A percentile compares a stretch with the other conserved stretches of the same genome.
These are phyloP conservation scores for Brachyhypopomus occidentalis DNA, from an alignment of 2,113 vertebrate species.

Conservation along the genomic window DNA sequence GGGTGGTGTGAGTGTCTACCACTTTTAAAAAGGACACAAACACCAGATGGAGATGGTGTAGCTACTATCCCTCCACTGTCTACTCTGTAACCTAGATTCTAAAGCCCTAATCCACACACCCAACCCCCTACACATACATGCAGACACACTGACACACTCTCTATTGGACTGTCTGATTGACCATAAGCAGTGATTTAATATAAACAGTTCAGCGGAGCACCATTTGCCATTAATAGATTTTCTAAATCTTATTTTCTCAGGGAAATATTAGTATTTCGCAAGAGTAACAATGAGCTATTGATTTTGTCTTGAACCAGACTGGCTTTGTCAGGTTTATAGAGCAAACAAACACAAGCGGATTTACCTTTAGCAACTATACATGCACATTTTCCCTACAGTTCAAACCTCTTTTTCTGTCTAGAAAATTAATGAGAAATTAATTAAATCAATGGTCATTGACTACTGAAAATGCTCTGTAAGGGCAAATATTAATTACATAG, in stretches of 20 bases:
- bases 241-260: conserved; percentile 18
- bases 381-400: too few relatives aligned
- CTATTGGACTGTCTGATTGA: conserved; percentile 4
- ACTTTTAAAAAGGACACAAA: conserved; percentile 63
- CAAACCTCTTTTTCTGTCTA: too few relatives aligned
- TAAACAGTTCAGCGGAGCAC: background rate
- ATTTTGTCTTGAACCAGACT: background rate
- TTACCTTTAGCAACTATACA: too few relatives aligned
- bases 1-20: conserved; percentile 22
- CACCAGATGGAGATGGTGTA: conserved; percentile 75
- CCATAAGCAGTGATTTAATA: background rate
- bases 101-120: conserved; percentile 70
- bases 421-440: too few relatives aligned
- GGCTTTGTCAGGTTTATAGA: background rate
- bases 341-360: too few relatives aligned
- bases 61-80: conserved; percentile 58
- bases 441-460: too few relatives aligned
- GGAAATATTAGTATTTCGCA: background rate
- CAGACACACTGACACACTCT: background rate
- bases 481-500: too few relatives aligned
- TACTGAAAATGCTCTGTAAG: background rate
- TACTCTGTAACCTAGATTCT: conserved; percentile 79
- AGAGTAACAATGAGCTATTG: background rate
- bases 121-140: background rate
- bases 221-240: background rate